Evolutionary conservation across 2,113 vertebrate genomes (phyloP).

Genomic region (Paracanthobrama guichenoti): DNA sequence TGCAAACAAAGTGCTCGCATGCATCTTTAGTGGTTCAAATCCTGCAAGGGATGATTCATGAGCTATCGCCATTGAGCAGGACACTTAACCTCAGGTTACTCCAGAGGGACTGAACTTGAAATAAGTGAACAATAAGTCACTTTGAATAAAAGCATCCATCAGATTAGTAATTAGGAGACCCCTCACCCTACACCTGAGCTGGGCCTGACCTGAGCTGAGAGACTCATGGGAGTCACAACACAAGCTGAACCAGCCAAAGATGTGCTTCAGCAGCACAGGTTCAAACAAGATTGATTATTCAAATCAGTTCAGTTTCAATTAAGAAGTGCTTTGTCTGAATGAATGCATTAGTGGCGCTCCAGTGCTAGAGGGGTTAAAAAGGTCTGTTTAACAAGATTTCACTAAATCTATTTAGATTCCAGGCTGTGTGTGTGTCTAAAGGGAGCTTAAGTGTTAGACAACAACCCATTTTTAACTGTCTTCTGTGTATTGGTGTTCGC

Average conservation of each 20-base stretch:
- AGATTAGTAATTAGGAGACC: conserved; percentile 6
- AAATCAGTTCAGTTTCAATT: conserved; percentile 46
- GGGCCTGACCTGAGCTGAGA: conserved; percentile 32
- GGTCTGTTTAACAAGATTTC: conserved; percentile 30
- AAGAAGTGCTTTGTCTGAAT: conserved; percentile 36
- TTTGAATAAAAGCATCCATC: conserved; percentile 14
- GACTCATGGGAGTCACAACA: conserved; percentile 24
- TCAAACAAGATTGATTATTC: conserved; percentile 49
- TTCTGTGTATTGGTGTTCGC: conserved; percentile 34
- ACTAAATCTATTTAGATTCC: conserved; percentile 25
- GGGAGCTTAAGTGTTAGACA: conserved; percentile 29
- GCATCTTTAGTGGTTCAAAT: background rate
- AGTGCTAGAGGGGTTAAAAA: conserved; percentile 34
- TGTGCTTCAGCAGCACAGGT: conserved; percentile 9
- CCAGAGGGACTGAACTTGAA: background rate
- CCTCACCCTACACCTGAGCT: conserved; percentile 24
- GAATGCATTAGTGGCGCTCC: conserved; percentile 2
- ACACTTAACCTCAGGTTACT: conserved; percentile 13
- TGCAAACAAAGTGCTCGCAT: background rate
- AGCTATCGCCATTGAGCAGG: background rate
- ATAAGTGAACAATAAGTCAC: background rate
- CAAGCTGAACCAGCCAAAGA: background rate
- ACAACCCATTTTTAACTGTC: conserved; percentile 33
- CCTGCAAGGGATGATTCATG: background rate
- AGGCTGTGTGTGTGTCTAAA: conserved; percentile 17